Evolutionary conservation across 92 coral and sea anemone species (phyloP), one percentile per base, ranked within the genome.

Genomic region (Heliopora coerulea): DNA sequence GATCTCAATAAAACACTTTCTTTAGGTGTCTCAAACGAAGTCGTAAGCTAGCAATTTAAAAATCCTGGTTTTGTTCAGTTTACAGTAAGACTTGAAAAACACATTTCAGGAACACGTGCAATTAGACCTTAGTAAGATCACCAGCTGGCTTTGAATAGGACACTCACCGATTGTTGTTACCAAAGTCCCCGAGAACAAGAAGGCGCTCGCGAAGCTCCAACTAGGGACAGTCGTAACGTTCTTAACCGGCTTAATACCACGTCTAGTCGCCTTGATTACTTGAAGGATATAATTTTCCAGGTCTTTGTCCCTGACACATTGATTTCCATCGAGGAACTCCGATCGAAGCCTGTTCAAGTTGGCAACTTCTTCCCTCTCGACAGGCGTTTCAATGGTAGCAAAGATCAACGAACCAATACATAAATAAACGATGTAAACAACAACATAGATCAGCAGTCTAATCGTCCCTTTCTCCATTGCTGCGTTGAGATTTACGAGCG

Each of bases 331-430:
- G 1, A 95, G 86, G 73, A 95, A 95, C n/a, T 64, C 85, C n/a
- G 81, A 86, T 73, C 97, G 72, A 54, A 88, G 85, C 34, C 70
- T 59, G 54, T 81, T 83, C 19, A 95, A 69, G 27, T 86, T 85
- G 24, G 79, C 73, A 40, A 91, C 62, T 49, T 90, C 86, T 49
- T 91, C 82, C 24, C 84, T 81, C 72, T 95, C 99, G 49, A 83
- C 87, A 52, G 99, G 99, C 21, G 91, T 93, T 74, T 95, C 99
- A 64, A 95, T 88, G n/a, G 99, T 83, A 40, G 99, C 91, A 74
- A 95, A 95, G 49, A 95, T 95, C 54, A 92, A 89, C 4, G 99
- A 91, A 31, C 99, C 99, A 42, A 95, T 91, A 3, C 91, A 86
- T 8, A 95, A 83, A 78, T 95, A 95, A 73, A 84, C 88, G 1